Evolutionary conservation across 2,888 invertebrate genomes (phyloP).

Genomic region (Galerucella calmariensis): DNA sequence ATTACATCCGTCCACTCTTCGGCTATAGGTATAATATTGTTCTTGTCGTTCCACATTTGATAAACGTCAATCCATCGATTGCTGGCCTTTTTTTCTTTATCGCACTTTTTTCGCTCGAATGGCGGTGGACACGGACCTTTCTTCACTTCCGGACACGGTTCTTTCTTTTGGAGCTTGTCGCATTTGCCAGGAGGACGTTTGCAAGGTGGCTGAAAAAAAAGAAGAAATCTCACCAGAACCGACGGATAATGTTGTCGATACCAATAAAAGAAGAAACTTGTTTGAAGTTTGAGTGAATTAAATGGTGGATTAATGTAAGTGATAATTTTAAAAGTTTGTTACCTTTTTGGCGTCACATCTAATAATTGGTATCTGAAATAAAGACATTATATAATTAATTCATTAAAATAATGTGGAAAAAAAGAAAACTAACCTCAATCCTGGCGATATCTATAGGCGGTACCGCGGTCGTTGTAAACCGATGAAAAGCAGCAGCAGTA

Average conservation of each 20-base stretch:
- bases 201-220: slow-evolving; percentile 29
- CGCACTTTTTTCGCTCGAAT: slow-evolving; percentile 28
- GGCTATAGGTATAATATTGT: slow-evolving; percentile 14
- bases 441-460: neutral
- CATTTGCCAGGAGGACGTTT: slow-evolving; percentile 34
- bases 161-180: slow-evolving; percentile 18
- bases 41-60: slow-evolving; percentile 27
- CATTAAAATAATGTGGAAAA: neutral
- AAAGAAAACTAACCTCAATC: neutral
- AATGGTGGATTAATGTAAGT: too few relatives aligned
- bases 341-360: slow-evolving; percentile 22
- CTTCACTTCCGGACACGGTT: slow-evolving; percentile 17
- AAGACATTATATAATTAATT: neutral
- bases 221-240: neutral
- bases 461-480: neutral
- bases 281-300: too few relatives aligned
- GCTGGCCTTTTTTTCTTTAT: neutral
- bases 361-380: neutral
- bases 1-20: slow-evolving; percentile 18
- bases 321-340: neutral
- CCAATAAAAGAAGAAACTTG: too few relatives aligned
- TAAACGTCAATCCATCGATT: slow-evolving; percentile 16
- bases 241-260: too few relatives aligned
- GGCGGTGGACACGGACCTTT: slow-evolving; percentile 30
- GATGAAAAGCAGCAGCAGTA: neutral